Evolutionary conservation across 1,140 invertebrate species (phyloP), one percentile per base, ranked within the genome.

Genomic region (Drosophila arizonae): DNA sequence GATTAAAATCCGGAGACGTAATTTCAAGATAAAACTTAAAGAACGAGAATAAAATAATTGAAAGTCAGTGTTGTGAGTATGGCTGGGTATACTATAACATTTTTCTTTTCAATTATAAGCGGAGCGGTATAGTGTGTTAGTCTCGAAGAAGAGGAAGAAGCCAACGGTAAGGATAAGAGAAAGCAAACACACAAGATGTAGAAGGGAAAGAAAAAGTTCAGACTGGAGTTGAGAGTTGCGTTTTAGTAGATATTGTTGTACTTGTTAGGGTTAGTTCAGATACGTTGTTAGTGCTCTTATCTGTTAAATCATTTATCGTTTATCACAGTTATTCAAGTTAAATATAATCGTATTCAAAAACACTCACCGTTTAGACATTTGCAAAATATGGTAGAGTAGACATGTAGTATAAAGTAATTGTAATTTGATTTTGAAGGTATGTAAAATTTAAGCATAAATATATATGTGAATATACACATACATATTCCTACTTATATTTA

Each of bases 291-390:
- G 41, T 68, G 13, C 36, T 39, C 36, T 39, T 39, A 39, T 45
- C 56, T 64, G 41, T 64, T 41, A 67, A n/a, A 15, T 62, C 8
- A 24, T 62, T 56, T 45, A 50, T 75, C 46, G 24, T 21, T 77
- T 65, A 9, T 17, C 3, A 9, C 15, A 13, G 39, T 68, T 11
- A 17, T 67, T 71, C n/a, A 30, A 41, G 41, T 72, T 78, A 77
- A 73, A 57, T 74, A 90, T 76, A 80, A 86, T 90, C 62, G 76
- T 77, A 80, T 82, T 90, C 86, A 90, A 89, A 68, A 90, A 86
- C 89, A 90, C 89, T 90, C 89, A 90, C 89, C 89, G 81, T 88
- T 90, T 90, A 88, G 89, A 90, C 81, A 88, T 80, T 76, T 88
- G 84, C 84, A 88, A 79, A 88, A 68, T 67, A 67, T 87, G 82